Evolutionary conservation across 2,113 vertebrate genomes (phyloP), one percentile per base, ranked within the genome.

Genomic region (Plotosus lineatus): DNA sequence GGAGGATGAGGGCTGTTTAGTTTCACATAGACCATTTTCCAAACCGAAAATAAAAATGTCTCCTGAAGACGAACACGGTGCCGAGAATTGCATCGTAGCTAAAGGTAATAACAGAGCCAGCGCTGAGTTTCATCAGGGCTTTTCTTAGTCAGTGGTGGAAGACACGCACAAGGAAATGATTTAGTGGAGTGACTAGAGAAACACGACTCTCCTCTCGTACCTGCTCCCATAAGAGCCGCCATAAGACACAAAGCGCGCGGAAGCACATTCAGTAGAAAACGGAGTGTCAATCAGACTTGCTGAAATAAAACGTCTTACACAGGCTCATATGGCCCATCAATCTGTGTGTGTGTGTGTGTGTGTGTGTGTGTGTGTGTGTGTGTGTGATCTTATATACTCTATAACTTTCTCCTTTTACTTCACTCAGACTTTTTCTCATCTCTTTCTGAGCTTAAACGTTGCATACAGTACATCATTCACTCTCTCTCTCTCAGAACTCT

Each of bases 291-390:
- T 85, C 77, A 79, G 23, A n/a, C 38, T 23, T 46, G 42, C 55
- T 65, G 55, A 72, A 82, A 79, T 85, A 75, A 85, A 85, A 85
- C 56, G 60, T 75, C 56, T 72, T 56, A 76, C 60, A 69, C 48
- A 56, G 72, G 56, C 31, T 6, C 46, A 48, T 60, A 21, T 51
- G 73, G 0, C 85, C 77, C 81, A 79, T 69, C 86, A 40, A 40
- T 42, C 82, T 83, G 73, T 42, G 46, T 79, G 26, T 50, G 44
- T 4, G 14, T 56, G 53, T 83, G 55, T 61, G 42, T 75, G 3
- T 31, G 33, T 56, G 53, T 83, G 55, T 83, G 73, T 42, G 46
- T 79, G 26, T 50, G 44, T 4, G 14, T 56, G 53, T 83, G 55
- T 61, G 42, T 75, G 3, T 31, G 33, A 81, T 58, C 53, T 60